These are phyloP conservation scores for Catharus bicknelli DNA, from an alignment of 2,113 vertebrate species.

Conservation along the genomic window DNA sequence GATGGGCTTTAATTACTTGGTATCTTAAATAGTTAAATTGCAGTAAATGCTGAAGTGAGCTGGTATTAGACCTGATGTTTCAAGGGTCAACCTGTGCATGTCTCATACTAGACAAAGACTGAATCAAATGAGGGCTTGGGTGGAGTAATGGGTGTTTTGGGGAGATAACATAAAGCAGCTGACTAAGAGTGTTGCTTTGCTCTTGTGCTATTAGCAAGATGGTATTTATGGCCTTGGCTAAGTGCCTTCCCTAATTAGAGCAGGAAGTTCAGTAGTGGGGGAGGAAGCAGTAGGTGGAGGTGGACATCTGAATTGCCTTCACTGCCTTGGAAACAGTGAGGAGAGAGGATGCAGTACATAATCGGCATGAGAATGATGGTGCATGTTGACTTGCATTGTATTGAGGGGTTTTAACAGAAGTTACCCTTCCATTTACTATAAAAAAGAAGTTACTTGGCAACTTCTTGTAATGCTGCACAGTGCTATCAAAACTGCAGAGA, in stretches of 20 bases:
- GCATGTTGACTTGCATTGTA: not conserved
- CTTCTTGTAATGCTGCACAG: not conserved
- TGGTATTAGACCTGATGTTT: not conserved
- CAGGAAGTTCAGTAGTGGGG: not conserved
- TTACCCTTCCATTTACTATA: not conserved
- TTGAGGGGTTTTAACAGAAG: not conserved
- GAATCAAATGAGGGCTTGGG: not conserved
- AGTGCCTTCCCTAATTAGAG: constrained; percentile 5
- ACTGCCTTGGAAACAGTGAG: not conserved
- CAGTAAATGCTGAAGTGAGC: not conserved
- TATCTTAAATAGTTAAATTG: not conserved
- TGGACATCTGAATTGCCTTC: not conserved
- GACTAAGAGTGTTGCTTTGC: not conserved
- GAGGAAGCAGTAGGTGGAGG: not conserved
- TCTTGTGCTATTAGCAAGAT: not conserved
- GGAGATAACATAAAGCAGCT: constrained; percentile 2
- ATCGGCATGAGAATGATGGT: not conserved
- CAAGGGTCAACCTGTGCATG: not conserved
- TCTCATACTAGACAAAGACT: not conserved
- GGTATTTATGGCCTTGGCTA: constrained; percentile 12
- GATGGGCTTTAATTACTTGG: not conserved
- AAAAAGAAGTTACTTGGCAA: not conserved
- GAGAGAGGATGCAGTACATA: not conserved
- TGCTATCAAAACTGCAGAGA: constrained; percentile 42
- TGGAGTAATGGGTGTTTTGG: not conserved